Conservation (phyloP, 2,797 vertebrate species). For the Chaetophractus vellerosus region DNA sequence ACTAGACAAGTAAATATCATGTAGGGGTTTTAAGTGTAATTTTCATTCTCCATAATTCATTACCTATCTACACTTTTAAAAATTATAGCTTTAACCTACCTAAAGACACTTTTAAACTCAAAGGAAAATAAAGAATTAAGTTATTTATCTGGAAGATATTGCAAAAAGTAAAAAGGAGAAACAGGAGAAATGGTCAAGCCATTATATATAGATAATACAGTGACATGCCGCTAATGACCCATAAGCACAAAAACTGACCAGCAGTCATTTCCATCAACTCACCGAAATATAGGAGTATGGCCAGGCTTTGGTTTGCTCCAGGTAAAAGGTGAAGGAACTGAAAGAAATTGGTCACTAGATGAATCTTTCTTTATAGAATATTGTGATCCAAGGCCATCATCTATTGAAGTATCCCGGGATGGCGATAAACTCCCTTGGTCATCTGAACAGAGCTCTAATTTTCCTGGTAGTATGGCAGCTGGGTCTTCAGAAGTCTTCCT, state of each 20-base stretch:
- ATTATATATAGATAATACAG: slow-evolving; percentile 40
- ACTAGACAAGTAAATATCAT: slow-evolving; percentile 49
- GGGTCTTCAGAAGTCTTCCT: slow-evolving; percentile 98
- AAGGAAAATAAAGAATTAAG: slow-evolving; percentile 61
- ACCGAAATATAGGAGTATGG: slow-evolving; percentile 99
- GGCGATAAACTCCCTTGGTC: slow-evolving; percentile 95
- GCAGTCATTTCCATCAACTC: slow-evolving; percentile 83
- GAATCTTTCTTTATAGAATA: slow-evolving; percentile 96
- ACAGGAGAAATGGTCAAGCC: not conserved
- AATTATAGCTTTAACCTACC: slow-evolving; percentile 36
- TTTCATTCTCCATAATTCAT: slow-evolving; percentile 55
- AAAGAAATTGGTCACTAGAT: slow-evolving; percentile 96
- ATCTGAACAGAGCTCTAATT: slow-evolving; percentile 94
- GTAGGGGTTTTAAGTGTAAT: slow-evolving; percentile 11
- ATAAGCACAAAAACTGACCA: slow-evolving; percentile 63
- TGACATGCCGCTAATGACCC: slow-evolving; percentile 44
- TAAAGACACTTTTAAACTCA: slow-evolving; percentile 68
- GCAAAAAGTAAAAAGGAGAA: not conserved
- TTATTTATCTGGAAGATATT: slow-evolving; percentile 15
- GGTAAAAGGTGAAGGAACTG: slow-evolving; percentile 98
- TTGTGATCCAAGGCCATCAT: slow-evolving; percentile 92
- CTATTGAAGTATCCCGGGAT: slow-evolving; percentile 94
- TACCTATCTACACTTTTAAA: slow-evolving; percentile 9
- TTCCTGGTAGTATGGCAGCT: slow-evolving; percentile 93
- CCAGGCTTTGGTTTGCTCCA: slow-evolving; percentile 99